These are phyloP conservation scores for Karalla daura DNA, from an alignment of 2,797 vertebrate species.

Conservation along the genomic window DNA sequence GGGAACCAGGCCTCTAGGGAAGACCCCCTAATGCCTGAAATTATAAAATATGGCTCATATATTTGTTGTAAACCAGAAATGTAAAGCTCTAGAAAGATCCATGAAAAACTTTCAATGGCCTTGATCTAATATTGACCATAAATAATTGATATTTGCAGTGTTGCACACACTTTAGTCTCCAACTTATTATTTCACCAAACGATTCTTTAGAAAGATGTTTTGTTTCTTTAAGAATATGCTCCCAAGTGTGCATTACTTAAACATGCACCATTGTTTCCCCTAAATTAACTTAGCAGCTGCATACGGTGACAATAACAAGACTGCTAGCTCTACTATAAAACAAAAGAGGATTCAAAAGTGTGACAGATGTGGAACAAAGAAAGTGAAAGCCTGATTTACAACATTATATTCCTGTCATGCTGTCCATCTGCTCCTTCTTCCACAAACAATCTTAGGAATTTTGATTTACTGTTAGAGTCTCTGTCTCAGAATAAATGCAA, in stretches of 20 bases:
- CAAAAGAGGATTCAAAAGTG: conserved; percentile 32
- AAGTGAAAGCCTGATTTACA: conserved; percentile 42
- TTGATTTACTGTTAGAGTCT: conserved; percentile 24
- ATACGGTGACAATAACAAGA: conserved; percentile 8
- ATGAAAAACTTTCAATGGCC: conserved; percentile 12
- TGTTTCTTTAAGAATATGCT: conserved; percentile 14
- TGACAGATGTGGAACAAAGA: conserved; percentile 59
- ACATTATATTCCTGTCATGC: conserved; percentile 46
- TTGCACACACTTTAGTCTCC: not conserved
- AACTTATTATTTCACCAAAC: conserved; percentile 34
- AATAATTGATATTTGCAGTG: conserved; percentile 4
- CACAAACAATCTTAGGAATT: conserved; percentile 31
- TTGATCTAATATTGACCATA: conserved; percentile 29
- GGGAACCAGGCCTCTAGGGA: not conserved
- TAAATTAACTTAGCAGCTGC: conserved; percentile 53
- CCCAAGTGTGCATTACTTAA: conserved; percentile 34
- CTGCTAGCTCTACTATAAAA: conserved; percentile 20
- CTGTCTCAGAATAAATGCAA: conserved; percentile 28
- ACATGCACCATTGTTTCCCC: conserved; percentile 24
- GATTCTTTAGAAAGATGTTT: conserved; percentile 18
- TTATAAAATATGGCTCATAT: not conserved
- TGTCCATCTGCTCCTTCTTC: conserved; percentile 49
- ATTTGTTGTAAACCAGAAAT: conserved; percentile 6
- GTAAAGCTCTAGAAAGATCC: conserved; percentile 4
- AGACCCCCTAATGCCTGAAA: not conserved